Evolutionary conservation across 1,140 invertebrate genomes (phyloP).

Genomic region (Chironomus tepperi): DNA sequence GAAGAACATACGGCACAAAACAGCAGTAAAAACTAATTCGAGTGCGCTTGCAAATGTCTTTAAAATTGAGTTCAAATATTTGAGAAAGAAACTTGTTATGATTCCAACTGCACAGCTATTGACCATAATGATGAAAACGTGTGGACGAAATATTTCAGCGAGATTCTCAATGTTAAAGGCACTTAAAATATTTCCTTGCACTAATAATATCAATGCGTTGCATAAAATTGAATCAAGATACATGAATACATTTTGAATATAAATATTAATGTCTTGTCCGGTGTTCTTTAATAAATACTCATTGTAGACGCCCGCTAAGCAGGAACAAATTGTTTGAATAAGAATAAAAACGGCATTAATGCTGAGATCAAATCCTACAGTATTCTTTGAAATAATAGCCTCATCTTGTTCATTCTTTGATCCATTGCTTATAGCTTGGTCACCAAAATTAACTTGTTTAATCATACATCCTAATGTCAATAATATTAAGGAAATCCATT

Average conservation of each 20-base stretch:
- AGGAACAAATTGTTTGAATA: constrained; percentile 84
- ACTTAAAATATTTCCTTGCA: constrained; percentile 51
- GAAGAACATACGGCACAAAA: constrained; percentile 84
- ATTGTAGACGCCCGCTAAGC: constrained; percentile 92
- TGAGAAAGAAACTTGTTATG: constrained; percentile 88
- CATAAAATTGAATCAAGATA: constrained; percentile 90
- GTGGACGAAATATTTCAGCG: constrained; percentile 48
- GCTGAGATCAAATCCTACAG: constrained; percentile 47
- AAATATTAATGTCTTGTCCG: constrained; percentile 75
- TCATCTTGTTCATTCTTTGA: constrained; percentile 27
- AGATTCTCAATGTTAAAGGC: constrained; percentile 52
- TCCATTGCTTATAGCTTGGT: constrained; percentile 32
- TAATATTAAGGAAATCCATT: constrained; percentile 83
- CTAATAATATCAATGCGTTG: constrained; percentile 61
- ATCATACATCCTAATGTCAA: constrained; percentile 86
- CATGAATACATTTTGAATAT: constrained; percentile 94
- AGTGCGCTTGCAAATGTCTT: constrained; percentile 94
- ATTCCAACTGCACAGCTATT: constrained; percentile 90
- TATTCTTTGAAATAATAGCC: constrained; percentile 41
- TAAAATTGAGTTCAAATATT: constrained; percentile 88
- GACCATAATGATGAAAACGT: constrained; percentile 72
- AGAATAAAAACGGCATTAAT: constrained; percentile 65
- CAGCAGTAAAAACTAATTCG: constrained; percentile 83
- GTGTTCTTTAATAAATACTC: constrained; percentile 87
- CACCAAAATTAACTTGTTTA: constrained; percentile 70